These are phyloP conservation scores for Chloroceryle inda DNA, from an alignment of 2,797 vertebrate genomes.

Conservation along the genomic window DNA sequence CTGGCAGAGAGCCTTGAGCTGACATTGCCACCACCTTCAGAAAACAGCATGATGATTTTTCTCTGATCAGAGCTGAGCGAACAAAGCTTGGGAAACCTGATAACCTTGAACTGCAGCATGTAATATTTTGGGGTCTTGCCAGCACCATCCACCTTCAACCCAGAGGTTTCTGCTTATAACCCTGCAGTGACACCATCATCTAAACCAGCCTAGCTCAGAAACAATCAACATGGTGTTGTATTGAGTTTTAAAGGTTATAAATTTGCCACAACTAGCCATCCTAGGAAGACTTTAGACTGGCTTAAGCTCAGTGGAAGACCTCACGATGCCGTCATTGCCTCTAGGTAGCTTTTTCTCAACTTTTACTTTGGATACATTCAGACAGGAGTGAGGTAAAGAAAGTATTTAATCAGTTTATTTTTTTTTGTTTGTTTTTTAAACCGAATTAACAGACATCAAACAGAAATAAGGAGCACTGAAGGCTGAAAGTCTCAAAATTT, in stretches of 20 bases:
- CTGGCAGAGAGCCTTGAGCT: conserved; percentile 17
- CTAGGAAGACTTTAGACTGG: background rate
- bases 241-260: background rate
- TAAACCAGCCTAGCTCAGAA: background rate
- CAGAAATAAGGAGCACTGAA: background rate
- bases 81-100: conserved; percentile 7
- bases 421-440: background rate
- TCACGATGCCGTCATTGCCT: background rate
- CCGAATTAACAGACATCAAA: background rate
- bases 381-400: background rate
- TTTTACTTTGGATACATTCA: background rate
- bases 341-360: background rate
- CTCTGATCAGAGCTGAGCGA: background rate
- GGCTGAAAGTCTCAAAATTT: background rate
- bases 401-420: background rate
- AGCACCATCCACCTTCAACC: background rate
- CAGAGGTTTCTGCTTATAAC: background rate
- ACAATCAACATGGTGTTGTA: background rate
- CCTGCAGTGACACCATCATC: background rate
- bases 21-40: conserved; percentile 15
- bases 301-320: background rate
- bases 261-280: background rate
- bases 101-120: background rate
- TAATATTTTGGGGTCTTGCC: background rate
- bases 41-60: background rate